Percentiles rank a stretch among this genome's conserved stretches.
These are phyloP conservation scores for Myotis daubentonii DNA, from an alignment of 2,797 vertebrate species.

Conservation along the genomic window DNA sequence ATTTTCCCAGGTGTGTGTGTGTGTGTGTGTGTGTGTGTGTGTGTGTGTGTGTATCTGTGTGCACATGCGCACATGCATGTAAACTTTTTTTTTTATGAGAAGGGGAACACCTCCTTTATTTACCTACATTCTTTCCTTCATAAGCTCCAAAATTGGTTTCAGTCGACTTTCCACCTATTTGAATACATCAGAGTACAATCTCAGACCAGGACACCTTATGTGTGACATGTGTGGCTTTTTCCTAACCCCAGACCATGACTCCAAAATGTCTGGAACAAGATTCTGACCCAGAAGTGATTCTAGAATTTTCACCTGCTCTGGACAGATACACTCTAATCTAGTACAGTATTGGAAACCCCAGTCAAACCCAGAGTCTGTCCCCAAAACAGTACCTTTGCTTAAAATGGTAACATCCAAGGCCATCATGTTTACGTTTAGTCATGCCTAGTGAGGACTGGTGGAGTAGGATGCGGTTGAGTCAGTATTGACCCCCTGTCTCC, in stretches of 20 bases:
- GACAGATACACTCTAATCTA: not conserved
- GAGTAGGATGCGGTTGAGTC: not conserved
- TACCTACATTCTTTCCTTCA: not conserved
- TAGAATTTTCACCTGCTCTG: not conserved
- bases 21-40: not conserved
- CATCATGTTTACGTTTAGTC: not conserved
- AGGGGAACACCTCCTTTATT: not conserved
- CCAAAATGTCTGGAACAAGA: not conserved
- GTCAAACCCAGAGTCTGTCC: not conserved
- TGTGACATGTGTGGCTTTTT: not conserved
- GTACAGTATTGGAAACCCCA: not conserved
- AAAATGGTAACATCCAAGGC: not conserved
- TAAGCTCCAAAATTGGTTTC: not conserved
- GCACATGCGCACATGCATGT: not conserved
- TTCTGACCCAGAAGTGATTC: not conserved
- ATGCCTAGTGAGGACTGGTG: not conserved
- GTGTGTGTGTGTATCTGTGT: not conserved
- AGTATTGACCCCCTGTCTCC: not conserved
- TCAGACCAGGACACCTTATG: not conserved
- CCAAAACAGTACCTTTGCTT: not conserved
- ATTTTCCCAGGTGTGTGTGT: not conserved
- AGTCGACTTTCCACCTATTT: not conserved
- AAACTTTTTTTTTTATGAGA: constrained; percentile 1
- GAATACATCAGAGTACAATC: not conserved
- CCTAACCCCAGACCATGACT: not conserved